Evolutionary conservation across 1,140 invertebrate species (phyloP).

Genomic region (Bilobella aurantiaca): DNA sequence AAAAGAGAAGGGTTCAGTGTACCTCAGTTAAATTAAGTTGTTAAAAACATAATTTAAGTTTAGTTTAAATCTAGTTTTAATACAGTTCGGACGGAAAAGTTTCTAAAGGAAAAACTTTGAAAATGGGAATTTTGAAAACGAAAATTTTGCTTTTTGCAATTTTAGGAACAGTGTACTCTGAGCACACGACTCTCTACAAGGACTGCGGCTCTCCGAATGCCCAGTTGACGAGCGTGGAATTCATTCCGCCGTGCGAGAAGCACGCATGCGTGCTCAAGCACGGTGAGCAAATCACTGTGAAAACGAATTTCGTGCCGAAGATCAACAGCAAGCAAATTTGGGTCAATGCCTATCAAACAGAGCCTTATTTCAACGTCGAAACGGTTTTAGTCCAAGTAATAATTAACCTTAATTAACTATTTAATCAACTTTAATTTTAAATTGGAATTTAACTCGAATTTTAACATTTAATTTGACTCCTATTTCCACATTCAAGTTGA

Average conservation of each 20-base stretch:
- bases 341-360: not conserved
- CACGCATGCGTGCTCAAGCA: not conserved
- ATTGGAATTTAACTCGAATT: not conserved
- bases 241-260: conserved; percentile 7
- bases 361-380: not conserved
- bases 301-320: conserved; percentile 1
- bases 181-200: not conserved
- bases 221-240: not conserved
- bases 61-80: too few relatives aligned
- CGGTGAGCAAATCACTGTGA: not conserved
- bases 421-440: not conserved
- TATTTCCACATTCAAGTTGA: not conserved
- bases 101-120: too few relatives aligned
- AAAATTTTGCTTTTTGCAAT: too few relatives aligned
- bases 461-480: too few relatives aligned
- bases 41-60: too few relatives aligned
- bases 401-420: not conserved
- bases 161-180: too few relatives aligned
- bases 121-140: too few relatives aligned
- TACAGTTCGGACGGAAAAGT: too few relatives aligned
- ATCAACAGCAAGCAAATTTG: not conserved
- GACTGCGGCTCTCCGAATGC: conserved; percentile 7
- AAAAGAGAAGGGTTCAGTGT: too few relatives aligned
- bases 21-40: too few relatives aligned
- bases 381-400: not conserved